Evolutionary conservation across 2,888 invertebrate species (phyloP).

Genomic region (Corythucha ciliata): DNA sequence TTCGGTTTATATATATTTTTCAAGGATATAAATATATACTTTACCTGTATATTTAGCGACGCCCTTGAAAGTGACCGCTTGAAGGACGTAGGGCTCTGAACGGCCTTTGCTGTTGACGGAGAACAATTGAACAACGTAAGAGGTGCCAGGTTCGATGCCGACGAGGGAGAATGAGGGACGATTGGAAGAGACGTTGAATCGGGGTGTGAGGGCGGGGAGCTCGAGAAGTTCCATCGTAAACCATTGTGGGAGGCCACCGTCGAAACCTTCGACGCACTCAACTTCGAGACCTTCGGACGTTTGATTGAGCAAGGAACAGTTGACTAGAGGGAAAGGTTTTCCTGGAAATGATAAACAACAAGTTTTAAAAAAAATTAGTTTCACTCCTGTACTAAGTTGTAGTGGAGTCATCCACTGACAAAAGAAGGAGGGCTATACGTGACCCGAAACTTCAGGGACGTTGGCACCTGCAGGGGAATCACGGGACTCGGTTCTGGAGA

Average conservation of each 20-base stretch:
- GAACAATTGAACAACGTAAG: slow-evolving; percentile 68
- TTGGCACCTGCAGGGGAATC: too few relatives aligned
- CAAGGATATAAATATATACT: too few relatives aligned
- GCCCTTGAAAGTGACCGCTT: slow-evolving; percentile 74
- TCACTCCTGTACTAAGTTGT: too few relatives aligned
- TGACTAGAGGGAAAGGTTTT: slow-evolving; percentile 76
- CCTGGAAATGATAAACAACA: slow-evolving; percentile 48
- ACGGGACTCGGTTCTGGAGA: too few relatives aligned
- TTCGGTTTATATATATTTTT: too few relatives aligned
- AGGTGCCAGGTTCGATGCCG: slow-evolving; percentile 58
- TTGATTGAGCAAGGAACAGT: slow-evolving; percentile 82
- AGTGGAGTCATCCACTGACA: too few relatives aligned
- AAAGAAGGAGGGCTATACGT: too few relatives aligned
- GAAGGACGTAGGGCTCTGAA: slow-evolving; percentile 72
- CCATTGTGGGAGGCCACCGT: slow-evolving; percentile 77
- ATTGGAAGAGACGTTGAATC: slow-evolving; percentile 54
- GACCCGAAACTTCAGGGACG: too few relatives aligned
- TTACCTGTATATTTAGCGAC: slow-evolving; percentile 77
- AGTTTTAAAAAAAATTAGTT: neutral
- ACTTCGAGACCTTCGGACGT: slow-evolving; percentile 71
- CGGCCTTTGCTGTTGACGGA: slow-evolving; percentile 81
- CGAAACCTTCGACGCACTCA: slow-evolving; percentile 78
- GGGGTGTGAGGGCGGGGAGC: slow-evolving; percentile 52
- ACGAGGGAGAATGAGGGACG: slow-evolving; percentile 58
- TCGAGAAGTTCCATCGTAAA: slow-evolving; percentile 74